Evolutionary conservation across 2,113 vertebrate species (phyloP).

Genomic region (Chamaea fasciata): DNA sequence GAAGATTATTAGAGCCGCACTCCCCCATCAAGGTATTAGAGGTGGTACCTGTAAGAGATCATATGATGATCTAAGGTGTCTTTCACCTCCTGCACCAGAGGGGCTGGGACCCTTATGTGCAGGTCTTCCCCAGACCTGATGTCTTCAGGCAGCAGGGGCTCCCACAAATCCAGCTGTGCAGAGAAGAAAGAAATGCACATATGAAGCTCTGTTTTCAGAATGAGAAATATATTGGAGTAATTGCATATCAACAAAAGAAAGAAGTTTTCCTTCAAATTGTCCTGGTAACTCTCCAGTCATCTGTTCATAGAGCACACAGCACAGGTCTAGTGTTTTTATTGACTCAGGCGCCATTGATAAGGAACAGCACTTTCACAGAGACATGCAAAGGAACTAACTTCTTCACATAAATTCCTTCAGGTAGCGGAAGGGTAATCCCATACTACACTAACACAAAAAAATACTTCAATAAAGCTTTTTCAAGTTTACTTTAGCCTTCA

Average conservation of each 20-base stretch:
- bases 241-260: not conserved
- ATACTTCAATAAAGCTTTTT: not conserved
- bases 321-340: not conserved
- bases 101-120: not conserved
- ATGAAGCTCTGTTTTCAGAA: not conserved
- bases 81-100: slow-evolving; percentile 12
- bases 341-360: not conserved
- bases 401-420: not conserved
- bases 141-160: slow-evolving; percentile 7
- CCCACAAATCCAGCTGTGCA: slow-evolving; percentile 43
- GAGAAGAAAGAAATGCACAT: not conserved
- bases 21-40: not conserved
- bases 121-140: slow-evolving; percentile 2
- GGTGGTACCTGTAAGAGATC: not conserved
- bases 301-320: not conserved
- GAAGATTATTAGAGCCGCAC: not conserved
- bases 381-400: not conserved
- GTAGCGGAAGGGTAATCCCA: not conserved
- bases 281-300: not conserved
- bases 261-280: not conserved
- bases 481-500: not conserved
- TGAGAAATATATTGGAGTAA: not conserved
- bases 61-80: not conserved
- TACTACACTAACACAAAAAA: not conserved
- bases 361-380: not conserved